Conservation (phyloP, 2,797 vertebrate species). For the Huso huso region DNA sequence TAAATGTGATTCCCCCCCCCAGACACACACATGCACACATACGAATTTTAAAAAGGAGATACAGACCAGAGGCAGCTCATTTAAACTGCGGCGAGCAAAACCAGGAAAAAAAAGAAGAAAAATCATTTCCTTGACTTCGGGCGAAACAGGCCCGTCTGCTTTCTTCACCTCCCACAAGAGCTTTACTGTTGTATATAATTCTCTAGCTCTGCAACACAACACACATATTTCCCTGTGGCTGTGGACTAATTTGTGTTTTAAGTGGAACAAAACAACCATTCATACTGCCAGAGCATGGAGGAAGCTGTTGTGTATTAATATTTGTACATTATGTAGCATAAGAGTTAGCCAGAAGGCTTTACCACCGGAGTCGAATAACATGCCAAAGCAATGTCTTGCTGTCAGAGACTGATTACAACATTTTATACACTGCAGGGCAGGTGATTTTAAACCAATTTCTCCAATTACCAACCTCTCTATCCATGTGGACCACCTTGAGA, state of each 20-base stretch:
- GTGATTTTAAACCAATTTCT: constrained; percentile 62
- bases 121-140: constrained; percentile 46
- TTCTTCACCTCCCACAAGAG: constrained; percentile 55
- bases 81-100: constrained; percentile 26
- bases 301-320: constrained; percentile 41
- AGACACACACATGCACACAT: constrained; percentile 3
- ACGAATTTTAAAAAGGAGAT: constrained; percentile 18
- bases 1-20: constrained; percentile 25
- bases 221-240: constrained; percentile 29
- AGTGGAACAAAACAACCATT: constrained; percentile 45
- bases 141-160: constrained; percentile 43
- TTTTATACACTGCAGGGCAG: constrained; percentile 38
- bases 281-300: constrained; percentile 44
- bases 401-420: constrained; percentile 44
- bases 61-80: constrained; percentile 20
- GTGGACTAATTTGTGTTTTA: constrained; percentile 15
- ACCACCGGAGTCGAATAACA: constrained; percentile 40
- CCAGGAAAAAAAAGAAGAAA: constrained; percentile 24
- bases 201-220: constrained; percentile 29
- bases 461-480: constrained; percentile 44
- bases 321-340: constrained; percentile 36
- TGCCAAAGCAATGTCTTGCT: constrained; percentile 42
- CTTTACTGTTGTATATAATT: constrained; percentile 14
- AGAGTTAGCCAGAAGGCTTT: constrained; percentile 38
- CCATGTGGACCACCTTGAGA: constrained; percentile 35